A percentile compares a stretch with the other conserved stretches of the same genome.
These are phyloP conservation scores for Lerista edwardsae DNA, from an alignment of 2,797 vertebrate species.

Conservation along the genomic window DNA sequence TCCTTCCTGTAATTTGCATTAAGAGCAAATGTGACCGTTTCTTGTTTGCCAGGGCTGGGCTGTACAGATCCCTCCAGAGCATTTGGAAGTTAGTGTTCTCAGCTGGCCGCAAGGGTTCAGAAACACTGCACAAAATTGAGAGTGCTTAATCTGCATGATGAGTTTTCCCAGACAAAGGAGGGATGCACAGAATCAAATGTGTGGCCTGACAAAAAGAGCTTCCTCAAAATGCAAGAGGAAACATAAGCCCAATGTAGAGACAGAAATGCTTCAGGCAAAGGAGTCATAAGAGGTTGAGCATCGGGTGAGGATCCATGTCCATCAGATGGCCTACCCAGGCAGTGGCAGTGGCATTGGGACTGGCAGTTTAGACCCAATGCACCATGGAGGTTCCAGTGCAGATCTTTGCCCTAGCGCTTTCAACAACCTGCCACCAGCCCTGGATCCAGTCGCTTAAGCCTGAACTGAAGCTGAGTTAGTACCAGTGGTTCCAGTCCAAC, in stretches of 20 bases:
- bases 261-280: neutral
- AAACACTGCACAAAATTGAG: neutral
- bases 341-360: too few species aligned
- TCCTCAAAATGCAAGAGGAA: neutral
- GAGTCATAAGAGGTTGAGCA: too few species aligned
- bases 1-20: neutral
- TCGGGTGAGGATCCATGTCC: neutral
- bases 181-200: neutral
- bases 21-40: neutral
- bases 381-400: too few species aligned
- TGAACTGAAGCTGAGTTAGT: neutral
- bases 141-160: neutral
- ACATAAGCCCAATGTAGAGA: neutral
- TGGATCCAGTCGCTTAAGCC: neutral
- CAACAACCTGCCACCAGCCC: too few species aligned
- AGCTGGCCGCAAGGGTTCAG: neutral
- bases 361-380: too few species aligned
- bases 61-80: neutral
- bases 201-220: neutral
- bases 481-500: neutral
- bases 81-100: neutral
- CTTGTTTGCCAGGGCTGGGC: neutral
- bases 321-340: too few species aligned
- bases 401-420: too few species aligned
- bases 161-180: neutral